Conservation (phyloP, 37 sponge, comb jelly and placozoan genomes). For the Beroe ovata region DNA sequence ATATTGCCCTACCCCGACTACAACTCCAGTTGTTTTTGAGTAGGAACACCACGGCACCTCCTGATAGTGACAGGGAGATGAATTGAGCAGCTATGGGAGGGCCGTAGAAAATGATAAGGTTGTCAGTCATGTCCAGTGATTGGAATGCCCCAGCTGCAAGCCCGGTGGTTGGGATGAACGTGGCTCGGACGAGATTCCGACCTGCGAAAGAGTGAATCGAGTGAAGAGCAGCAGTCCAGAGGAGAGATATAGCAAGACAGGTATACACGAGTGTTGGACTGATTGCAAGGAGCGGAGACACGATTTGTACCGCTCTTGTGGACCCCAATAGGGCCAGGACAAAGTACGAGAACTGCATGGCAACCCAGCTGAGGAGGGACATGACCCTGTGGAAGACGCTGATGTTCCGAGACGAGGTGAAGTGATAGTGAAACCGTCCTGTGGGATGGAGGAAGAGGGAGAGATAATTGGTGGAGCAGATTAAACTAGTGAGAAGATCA, state of each 20-base stretch:
- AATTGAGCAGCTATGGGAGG: background rate
- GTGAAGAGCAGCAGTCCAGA: background rate
- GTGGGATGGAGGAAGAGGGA: background rate
- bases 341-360: background rate
- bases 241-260: background rate
- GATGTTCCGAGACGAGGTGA: background rate
- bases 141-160: background rate
- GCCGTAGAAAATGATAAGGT: background rate
- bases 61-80: background rate
- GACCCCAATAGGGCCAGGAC: background rate
- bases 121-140: background rate
- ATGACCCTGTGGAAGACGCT: background rate
- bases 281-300: background rate
- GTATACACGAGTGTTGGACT: background rate
- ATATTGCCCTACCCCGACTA: background rate
- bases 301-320: background rate
- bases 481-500: background rate
- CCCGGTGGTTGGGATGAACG: background rate
- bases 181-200: background rate
- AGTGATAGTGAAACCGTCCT: background rate
- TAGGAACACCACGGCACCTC: background rate
- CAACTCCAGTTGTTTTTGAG: background rate
- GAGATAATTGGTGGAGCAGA: background rate
- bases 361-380: background rate
- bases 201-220: background rate